Base-by-base conservation (phyloP, 2,888 invertebrate genomes). In the Ormyrus labotus region DNA sequence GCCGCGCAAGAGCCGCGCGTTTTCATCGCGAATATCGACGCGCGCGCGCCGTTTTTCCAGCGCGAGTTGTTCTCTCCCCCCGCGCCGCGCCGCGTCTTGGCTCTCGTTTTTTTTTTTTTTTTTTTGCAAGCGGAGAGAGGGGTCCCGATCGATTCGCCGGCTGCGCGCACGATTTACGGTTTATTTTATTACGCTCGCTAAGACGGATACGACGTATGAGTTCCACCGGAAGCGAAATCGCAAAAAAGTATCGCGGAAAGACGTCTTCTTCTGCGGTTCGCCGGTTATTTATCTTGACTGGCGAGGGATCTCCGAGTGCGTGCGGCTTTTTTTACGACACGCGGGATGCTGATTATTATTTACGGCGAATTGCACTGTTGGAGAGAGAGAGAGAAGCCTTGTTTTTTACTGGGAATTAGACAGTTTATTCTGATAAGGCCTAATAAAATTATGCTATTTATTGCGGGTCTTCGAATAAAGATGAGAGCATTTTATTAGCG, bases 161-260 rank as follows among this genome's bases (percentile, higher is more conserved):
- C 6, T 11, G 65, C 19, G 19, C 55, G 9, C 50, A 55, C 81
- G 79, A 76, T 79, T 79, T 81, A 81, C 72, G 76, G 73, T 71
- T 78, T 76, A 78, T 78, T 81, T 81, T 76, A 81, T 79, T 78
- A 76, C 78, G 61, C 61, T 10, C 55, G 57, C 68, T 61, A 81
- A 81, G 81, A 81, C 77, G 75, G 65, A 78, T 78, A 57, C 60
- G 55, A 50, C 69, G 76, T 78, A 74, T 60, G 55, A 74, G 74
- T 69, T 78, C 45, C 47, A 47, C 47, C 74, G 67, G 65, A 73
- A 74, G 57, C 50, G 76, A 76, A 34, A 50, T 34, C 68, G 34
- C 61, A 67, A 63, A 55, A 51, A 61, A 50, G 61, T 47, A 72
- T 60, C 58, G 57, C 64, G 53, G 48, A 50, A n/a, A 57, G 53